Conservation (phyloP, 2,797 vertebrate species). For the Taeniopygia guttata region DNA sequence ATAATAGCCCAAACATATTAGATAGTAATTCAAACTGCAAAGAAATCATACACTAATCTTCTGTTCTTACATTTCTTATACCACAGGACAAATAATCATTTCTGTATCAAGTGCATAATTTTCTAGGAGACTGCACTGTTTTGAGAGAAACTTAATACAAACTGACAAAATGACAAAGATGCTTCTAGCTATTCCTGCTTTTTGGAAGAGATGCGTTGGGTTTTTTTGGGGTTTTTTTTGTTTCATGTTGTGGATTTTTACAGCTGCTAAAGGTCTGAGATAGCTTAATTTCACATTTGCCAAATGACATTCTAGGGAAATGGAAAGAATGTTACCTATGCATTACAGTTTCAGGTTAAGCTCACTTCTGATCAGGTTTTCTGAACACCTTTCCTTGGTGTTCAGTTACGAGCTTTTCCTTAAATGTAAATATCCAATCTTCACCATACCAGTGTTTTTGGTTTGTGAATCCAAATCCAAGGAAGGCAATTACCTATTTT, state of each 20-base stretch:
- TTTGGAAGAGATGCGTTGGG: accelerated
- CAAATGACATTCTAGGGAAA: not conserved
- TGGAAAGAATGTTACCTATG: not conserved
- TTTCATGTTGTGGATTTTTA: not conserved
- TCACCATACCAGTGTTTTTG: not conserved
- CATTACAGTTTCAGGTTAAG: not conserved
- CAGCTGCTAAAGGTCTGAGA: not conserved
- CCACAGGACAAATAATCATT: not conserved
- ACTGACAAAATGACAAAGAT: not conserved
- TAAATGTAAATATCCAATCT: not conserved
- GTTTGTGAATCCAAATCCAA: not conserved
- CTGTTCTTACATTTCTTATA: not conserved
- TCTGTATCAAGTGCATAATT: not conserved
- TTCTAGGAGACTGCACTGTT: not conserved
- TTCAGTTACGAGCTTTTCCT: not conserved
- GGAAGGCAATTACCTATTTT: not conserved
- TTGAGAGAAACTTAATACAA: not conserved
- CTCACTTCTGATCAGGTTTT: not conserved
- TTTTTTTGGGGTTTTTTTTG: not conserved
- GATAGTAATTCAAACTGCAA: not conserved
- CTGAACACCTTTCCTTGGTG: accelerated
- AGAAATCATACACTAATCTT: not conserved
- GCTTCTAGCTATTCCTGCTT: not conserved
- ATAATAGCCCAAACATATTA: not conserved
- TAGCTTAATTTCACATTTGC: not conserved